phyloP scores from a whole-genome alignment of 2,797 vertebrate genomes.

The Morus bassanus region DNA sequence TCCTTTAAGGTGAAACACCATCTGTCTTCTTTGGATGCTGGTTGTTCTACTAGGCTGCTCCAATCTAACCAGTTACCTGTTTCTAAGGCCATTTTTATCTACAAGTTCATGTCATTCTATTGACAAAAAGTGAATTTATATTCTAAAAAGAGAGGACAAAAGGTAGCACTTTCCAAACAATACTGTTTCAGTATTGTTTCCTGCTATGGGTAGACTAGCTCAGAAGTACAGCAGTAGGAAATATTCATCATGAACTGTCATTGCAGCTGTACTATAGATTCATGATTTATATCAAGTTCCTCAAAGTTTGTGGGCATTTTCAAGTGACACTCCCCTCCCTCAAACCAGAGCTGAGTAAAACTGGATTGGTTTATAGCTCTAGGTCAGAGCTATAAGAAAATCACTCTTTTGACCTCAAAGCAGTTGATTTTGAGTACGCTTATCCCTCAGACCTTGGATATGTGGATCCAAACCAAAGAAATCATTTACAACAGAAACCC shows the following conservation, averaged over 20 bases:
- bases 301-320: background rate
- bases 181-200: background rate
- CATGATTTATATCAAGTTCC: background rate
- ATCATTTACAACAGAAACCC: background rate
- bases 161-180: background rate
- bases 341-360: background rate
- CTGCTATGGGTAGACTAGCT: background rate
- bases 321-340: fast-evolving
- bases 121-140: background rate
- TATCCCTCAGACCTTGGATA: background rate
- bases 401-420: background rate
- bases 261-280: background rate
- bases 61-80: background rate
- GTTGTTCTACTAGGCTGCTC: background rate
- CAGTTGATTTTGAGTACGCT: background rate
- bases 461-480: background rate
- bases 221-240: background rate
- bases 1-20: background rate
- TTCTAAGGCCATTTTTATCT: background rate
- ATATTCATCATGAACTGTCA: background rate
- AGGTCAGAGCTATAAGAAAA: background rate
- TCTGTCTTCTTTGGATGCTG: background rate
- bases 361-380: background rate
- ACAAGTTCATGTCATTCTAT: background rate
- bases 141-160: background rate